Evolutionary conservation across 2,797 vertebrate species (phyloP), one percentile per base, ranked within the genome.

Genomic region (Coracias cyanogaster): DNA sequence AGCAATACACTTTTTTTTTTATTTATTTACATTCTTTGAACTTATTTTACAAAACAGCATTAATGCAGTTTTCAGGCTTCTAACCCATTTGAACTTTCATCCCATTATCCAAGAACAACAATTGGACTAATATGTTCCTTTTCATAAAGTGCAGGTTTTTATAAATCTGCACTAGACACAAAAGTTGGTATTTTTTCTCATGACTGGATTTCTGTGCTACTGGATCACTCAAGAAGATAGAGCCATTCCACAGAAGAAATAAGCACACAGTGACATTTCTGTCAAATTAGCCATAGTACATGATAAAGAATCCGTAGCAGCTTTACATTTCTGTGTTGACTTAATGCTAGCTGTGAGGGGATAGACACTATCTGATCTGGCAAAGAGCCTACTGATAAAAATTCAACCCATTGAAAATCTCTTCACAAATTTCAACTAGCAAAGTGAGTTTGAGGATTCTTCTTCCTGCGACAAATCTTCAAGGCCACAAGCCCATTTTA

Each of bases 341-440:
- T 35, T 65, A 62, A 48, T 39, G 21, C 28, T 37, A 39, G n/a
- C 45, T 55, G n/a, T 86, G 60, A 60, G 93, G 92, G 29, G 74
- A 73, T 57, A 88, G 80, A 81, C 39, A 64, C 15, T 51, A 90
- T 39, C 74, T 85, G 60, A 86, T 71, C 69, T 88, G 65, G 76
- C 86, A 95, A 74, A 91, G 82, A 78, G 52, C 52, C 55, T 77
- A 26, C 48, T 77, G 61, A 45, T 86, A 64, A 71, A 90, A 88
- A 90, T 86, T 93, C 72, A 90, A 25, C 37, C 41, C 33, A 39
- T 0, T 78, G 43, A 90, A 82, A 90, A 39, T 37, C 46, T 80
- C 79, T 51, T 61, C 54, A 64, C 25, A 65, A 91, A 86, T 5
- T 33, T 73, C 43, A 95, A 77, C n/a, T 69, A 85, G 74, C 24